A percentile compares a stretch with the other conserved stretches of the same genome.
phyloP scores from a whole-genome alignment of 2,113 vertebrate genomes.

The Datnioides undecimradiatus region DNA sequence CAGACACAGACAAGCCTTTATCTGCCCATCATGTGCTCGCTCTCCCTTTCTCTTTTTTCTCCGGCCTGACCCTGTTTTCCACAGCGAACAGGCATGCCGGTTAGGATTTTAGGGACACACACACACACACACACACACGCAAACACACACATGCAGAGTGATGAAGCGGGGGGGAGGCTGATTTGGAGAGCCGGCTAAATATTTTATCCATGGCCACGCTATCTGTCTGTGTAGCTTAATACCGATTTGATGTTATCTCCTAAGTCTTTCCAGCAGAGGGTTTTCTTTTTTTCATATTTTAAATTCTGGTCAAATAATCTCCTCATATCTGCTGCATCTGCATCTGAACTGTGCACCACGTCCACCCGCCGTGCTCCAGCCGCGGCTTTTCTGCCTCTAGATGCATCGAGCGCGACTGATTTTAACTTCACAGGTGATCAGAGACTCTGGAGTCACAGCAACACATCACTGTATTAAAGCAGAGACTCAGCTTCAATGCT shows the following conservation, averaged over 20 bases:
- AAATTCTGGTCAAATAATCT: slow-evolving; percentile 62
- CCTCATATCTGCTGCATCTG: slow-evolving; percentile 18
- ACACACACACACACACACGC: slow-evolving; percentile 41
- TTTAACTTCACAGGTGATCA: no score
- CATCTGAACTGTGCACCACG: slow-evolving; percentile 2
- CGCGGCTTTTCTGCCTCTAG: not conserved
- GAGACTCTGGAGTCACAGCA: no score
- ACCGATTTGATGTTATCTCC: slow-evolving; percentile 74
- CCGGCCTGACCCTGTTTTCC: slow-evolving; percentile 72
- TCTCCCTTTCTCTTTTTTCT: slow-evolving; percentile 56
- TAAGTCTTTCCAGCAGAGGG: slow-evolving; percentile 63
- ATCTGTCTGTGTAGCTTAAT: slow-evolving; percentile 70
- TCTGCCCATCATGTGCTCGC: slow-evolving; percentile 79
- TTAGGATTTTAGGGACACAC: slow-evolving; percentile 52
- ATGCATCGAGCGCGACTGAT: no score
- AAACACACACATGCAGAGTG: slow-evolving; percentile 21
- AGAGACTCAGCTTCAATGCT: no score
- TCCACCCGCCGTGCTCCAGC: not conserved
- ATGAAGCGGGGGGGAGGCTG: slow-evolving; percentile 25
- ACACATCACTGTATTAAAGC: no score
- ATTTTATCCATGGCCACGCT: slow-evolving; percentile 70
- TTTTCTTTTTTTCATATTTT: slow-evolving; percentile 49
- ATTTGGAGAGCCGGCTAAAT: slow-evolving; percentile 66
- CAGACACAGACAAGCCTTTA: slow-evolving; percentile 80
- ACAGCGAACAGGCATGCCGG: slow-evolving; percentile 55